phyloP scores from a whole-genome alignment of 2,113 vertebrate genomes.

The Rhegmatorhina hoffmannsi region DNA sequence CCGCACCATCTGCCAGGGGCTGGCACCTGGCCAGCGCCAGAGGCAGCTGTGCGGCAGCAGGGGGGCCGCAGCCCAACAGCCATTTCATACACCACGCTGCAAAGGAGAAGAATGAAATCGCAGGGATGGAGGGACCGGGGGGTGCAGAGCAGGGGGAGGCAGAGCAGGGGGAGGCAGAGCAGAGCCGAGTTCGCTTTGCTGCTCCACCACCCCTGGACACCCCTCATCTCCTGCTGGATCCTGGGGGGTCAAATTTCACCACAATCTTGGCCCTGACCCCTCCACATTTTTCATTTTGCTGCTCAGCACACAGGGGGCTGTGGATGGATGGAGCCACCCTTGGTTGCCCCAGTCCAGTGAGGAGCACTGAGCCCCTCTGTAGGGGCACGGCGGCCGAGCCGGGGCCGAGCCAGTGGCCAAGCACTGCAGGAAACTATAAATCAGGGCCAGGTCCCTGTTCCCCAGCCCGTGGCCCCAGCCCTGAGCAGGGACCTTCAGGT shows the following conservation, averaged over 20 bases:
- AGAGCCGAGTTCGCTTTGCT: not conserved
- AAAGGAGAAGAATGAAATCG: not conserved
- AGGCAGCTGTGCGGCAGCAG: conserved; percentile 83
- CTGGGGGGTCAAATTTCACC: fast-evolving
- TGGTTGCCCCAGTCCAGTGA: fast-evolving
- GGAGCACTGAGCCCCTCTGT: not conserved
- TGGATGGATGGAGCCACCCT: not conserved
- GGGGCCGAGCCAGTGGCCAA: not conserved
- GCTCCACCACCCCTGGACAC: fast-evolving
- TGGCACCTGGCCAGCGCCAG: conserved; percentile 84
- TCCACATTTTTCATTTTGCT: not conserved
- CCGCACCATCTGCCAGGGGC: conserved; percentile 87
- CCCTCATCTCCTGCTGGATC: not conserved
- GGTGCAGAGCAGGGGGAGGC: not conserved
- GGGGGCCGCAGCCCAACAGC: not conserved
- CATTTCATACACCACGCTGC: not conserved
- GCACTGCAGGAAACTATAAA: conserved; percentile 49
- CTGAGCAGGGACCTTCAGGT: conserved; percentile 41
- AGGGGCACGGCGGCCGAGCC: not conserved
- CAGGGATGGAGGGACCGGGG: fast-evolving
- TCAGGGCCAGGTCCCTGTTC: not conserved
- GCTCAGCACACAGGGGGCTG: not conserved
- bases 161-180: not conserved
- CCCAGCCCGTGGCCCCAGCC: not conserved
- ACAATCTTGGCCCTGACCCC: not conserved